Conservation (phyloP, 2,888 invertebrate genomes). For the Phaonia tiefii region DNA sequence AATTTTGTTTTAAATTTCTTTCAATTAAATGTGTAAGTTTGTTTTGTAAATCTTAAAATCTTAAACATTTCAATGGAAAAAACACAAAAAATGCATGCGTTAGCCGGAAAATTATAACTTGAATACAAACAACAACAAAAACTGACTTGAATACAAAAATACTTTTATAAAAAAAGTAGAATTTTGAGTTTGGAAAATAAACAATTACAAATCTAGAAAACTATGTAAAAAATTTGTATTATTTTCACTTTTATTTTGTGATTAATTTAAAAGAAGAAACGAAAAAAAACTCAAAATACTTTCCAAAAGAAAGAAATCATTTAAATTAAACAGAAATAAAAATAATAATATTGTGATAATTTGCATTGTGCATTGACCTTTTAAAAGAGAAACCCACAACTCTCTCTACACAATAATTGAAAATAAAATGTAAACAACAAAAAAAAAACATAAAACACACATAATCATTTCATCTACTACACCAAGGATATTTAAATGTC, state of each 20-base stretch:
- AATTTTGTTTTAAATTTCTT: constrained; percentile 31
- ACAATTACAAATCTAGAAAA: constrained; percentile 6
- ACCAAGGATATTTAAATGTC: background rate
- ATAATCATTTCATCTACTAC: background rate
- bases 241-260: constrained; percentile 37
- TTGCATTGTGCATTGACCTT: constrained; percentile 77
- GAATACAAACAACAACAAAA: constrained; percentile 67
- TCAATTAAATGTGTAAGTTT: background rate
- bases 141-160: constrained; percentile 57
- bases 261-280: constrained; percentile 3
- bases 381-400: constrained; percentile 42
- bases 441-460: constrained; percentile 29
- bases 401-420: constrained; percentile 12
- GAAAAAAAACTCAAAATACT: constrained; percentile 57
- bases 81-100: constrained; percentile 47
- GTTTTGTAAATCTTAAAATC: constrained; percentile 13
- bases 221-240: constrained; percentile 28
- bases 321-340: constrained; percentile 15
- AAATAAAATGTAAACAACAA: background rate
- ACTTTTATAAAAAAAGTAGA: constrained; percentile 64
- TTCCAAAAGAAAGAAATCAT: too few relatives aligned
- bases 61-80: constrained; percentile 27
- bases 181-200: constrained; percentile 45
- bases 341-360: constrained; percentile 72
- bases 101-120: constrained; percentile 20